phyloP scores from a whole-genome alignment of 2,113 vertebrate genomes.

The Dromas ardeola region DNA sequence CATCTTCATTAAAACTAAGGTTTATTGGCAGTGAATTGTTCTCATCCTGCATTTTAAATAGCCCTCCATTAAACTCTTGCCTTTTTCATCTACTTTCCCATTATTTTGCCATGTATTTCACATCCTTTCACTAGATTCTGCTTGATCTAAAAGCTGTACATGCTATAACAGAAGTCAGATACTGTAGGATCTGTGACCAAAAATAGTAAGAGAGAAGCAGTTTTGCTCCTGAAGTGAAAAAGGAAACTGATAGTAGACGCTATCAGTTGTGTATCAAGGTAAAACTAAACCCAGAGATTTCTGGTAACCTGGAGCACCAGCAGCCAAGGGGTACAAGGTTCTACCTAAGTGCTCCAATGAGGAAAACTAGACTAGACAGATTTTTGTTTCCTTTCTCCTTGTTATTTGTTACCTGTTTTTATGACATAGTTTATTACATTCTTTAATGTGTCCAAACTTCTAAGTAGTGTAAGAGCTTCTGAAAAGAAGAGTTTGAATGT shows the following conservation, averaged over 20 bases:
- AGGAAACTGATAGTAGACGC: not conserved
- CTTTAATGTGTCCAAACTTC: not conserved
- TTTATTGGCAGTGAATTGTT: not conserved
- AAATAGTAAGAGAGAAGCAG: not conserved
- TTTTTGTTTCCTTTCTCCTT: not conserved
- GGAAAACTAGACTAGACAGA: not conserved
- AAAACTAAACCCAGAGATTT: not conserved
- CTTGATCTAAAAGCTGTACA: not conserved
- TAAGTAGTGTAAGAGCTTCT: accelerated
- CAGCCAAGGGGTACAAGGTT: not conserved
- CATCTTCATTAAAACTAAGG: not conserved
- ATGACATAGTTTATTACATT: not conserved
- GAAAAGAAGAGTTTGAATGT: too few relatives aligned
- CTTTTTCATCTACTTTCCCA: not conserved
- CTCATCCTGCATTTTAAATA: not conserved
- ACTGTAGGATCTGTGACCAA: not conserved
- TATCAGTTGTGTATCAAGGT: not conserved
- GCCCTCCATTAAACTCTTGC: not conserved
- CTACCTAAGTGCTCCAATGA: not conserved
- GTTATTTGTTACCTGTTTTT: not conserved
- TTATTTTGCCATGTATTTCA: not conserved
- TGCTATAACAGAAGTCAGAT: not conserved
- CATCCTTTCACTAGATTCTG: not conserved
- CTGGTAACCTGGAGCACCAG: not conserved
- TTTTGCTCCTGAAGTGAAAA: not conserved